Percentiles rank a stretch among this genome's conserved stretches.
These are phyloP conservation scores for Peromyscus melanophrys DNA, from an alignment of 2,797 vertebrate genomes.

Conservation along the genomic window DNA sequence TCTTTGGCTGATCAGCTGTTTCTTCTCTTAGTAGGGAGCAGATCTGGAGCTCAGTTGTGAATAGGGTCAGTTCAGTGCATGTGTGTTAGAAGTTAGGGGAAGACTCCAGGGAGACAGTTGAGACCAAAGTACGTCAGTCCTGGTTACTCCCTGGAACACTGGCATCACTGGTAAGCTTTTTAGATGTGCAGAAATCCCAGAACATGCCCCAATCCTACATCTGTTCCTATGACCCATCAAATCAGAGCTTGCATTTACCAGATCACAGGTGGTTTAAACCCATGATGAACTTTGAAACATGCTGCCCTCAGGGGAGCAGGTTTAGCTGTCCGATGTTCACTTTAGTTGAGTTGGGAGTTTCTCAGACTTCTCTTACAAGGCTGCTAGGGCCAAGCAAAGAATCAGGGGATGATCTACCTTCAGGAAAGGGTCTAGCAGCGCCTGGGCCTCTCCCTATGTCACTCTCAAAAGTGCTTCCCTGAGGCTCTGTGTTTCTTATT, in stretches of 20 bases:
- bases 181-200: background rate
- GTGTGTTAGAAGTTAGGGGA: background rate
- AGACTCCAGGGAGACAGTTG: background rate
- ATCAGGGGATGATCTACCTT: background rate
- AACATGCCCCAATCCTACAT: background rate
- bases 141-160: background rate
- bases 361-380: background rate
- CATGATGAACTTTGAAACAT: background rate
- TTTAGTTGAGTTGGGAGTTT: slow-evolving; percentile 14
- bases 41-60: background rate
- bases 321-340: background rate
- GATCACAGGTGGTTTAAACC: background rate
- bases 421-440: background rate
- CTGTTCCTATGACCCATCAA: background rate
- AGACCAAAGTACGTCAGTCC: background rate
- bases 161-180: background rate
- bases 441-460: background rate
- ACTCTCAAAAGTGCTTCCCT: background rate
- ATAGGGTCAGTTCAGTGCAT: background rate
- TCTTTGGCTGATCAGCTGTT: background rate
- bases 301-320: background rate
- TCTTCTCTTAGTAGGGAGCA: background rate
- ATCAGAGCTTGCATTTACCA: background rate
- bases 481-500: too few relatives aligned
- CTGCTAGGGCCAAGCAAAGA: background rate